phyloP scores from a whole-genome alignment of 2,888 invertebrate species.

The Eulithis prunata region DNA sequence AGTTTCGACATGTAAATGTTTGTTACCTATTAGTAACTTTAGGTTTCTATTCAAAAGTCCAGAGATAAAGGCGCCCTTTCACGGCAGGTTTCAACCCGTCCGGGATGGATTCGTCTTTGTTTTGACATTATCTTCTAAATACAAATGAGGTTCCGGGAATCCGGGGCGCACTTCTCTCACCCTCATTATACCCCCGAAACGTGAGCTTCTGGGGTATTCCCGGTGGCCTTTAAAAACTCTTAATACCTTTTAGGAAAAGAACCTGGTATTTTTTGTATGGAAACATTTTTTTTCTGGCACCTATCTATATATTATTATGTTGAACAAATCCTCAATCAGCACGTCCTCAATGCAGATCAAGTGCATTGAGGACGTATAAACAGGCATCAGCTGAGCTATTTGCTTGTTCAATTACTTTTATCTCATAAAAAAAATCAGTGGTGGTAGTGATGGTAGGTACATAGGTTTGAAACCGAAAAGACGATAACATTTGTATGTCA shows the following conservation, averaged over 20 bases:
- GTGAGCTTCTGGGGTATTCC: constrained; percentile 18
- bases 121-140: constrained; percentile 43
- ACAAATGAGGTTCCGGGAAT: constrained; percentile 41
- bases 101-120: constrained; percentile 33
- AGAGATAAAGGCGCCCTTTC: background rate
- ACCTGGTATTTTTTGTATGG: background rate
- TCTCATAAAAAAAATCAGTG: too few species aligned
- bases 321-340: too few species aligned
- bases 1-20: too few species aligned
- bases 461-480: too few species aligned
- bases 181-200: constrained; percentile 37
- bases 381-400: too few species aligned
- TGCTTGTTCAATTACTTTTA: too few species aligned
- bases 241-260: constrained; percentile 14
- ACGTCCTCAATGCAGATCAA: too few species aligned
- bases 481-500: too few species aligned
- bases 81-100: constrained; percentile 6
- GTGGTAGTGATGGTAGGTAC: too few species aligned
- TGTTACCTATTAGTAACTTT: too few species aligned
- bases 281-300: background rate
- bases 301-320: background rate
- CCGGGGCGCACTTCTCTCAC: constrained; percentile 31
- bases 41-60: too few species aligned
- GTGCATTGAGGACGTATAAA: too few species aligned
- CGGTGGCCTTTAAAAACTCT: constrained; percentile 20